Base-by-base conservation (phyloP, 2,113 vertebrate species). In the Bombycilla garrulus region DNA sequence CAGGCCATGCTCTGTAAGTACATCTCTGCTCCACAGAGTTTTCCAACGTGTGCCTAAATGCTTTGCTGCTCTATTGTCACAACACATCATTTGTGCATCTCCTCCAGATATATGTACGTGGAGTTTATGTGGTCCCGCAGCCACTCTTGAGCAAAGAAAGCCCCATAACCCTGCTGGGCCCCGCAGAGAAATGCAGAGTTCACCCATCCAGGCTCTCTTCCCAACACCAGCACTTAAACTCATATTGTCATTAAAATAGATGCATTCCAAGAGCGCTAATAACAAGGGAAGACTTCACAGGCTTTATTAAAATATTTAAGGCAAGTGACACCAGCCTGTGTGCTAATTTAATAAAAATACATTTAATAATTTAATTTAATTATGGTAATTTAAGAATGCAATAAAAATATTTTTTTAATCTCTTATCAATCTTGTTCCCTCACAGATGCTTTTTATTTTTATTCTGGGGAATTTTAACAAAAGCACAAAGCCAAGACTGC, bases 361-460 rank as follows among this genome's bases (percentile, higher is more conserved):
- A 88, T 85, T 95, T 95, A 96, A 94, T 97, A 96, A 97, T 95
- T 97, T 84, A 93, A 96, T 95, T 96, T 96, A 85, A 88, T 90
- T 94, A 96, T 93, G 91, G 72, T 88, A 94, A 95, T 96, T 86
- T 76, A 66, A 84, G 88, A 94, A 86, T 51, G 77, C 86, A 92
- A 88, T 90, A 74, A 93, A 94, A 96, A 92, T 92, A 84, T 81
- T 2, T 95, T 96, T 93, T 89, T 28, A 91, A 81, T 86, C 78
- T 84, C 40, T 93, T 94, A 77, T 82, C 94, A 81, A 60, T 96
- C 91, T 92, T 85, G 40, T 80, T 79, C 65, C 26, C 77, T 96
- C 80, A 58, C 71, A 87, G 81, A 90, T 81, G 76, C 70, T 51
- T 87, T 90, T 71, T 31, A 50, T 72, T 93, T 92, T 95, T 67